A percentile compares a stretch with the other conserved stretches of the same genome.
Evolutionary conservation across 2,797 vertebrate species (phyloP).

Genomic region (Sebastes glaucus): DNA sequence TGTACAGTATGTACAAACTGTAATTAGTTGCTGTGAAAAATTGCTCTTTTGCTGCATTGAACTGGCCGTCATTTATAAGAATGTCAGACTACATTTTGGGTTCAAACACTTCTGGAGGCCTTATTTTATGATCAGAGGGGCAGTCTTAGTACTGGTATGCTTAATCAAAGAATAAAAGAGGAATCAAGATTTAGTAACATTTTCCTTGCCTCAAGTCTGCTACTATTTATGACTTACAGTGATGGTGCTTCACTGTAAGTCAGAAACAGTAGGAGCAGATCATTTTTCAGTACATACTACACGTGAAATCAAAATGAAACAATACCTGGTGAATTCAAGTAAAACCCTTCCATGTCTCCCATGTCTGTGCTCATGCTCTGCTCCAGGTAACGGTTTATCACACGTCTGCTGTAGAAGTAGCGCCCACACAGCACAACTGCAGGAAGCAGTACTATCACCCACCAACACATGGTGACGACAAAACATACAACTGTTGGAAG

Average conservation of each 20-base stretch:
- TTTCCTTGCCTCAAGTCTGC: background rate
- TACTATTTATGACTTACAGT: too few species aligned
- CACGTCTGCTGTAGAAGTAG: constrained; percentile 58
- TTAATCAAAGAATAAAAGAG: background rate
- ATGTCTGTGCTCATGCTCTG: constrained; percentile 50
- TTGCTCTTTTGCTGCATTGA: background rate
- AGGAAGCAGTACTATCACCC: constrained; percentile 59
- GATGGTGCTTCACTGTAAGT: background rate
- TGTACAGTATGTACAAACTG: background rate
- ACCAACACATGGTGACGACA: constrained; percentile 50
- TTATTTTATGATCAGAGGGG: background rate
- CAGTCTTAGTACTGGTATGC: background rate
- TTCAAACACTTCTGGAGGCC: background rate
- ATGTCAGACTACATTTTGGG: background rate
- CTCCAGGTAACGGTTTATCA: constrained; percentile 39
- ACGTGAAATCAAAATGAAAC: background rate
- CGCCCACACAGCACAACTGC: constrained; percentile 35
- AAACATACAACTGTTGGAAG: constrained; percentile 29
- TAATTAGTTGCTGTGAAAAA: background rate
- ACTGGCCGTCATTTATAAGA: background rate
- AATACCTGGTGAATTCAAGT: constrained; percentile 58
- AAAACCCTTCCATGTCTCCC: constrained; percentile 56
- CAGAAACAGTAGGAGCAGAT: background rate
- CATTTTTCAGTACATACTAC: background rate
- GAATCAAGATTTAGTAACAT: background rate